These are phyloP conservation scores for Excalfactoria chinensis DNA, from an alignment of 2,113 vertebrate species.

Conservation along the genomic window DNA sequence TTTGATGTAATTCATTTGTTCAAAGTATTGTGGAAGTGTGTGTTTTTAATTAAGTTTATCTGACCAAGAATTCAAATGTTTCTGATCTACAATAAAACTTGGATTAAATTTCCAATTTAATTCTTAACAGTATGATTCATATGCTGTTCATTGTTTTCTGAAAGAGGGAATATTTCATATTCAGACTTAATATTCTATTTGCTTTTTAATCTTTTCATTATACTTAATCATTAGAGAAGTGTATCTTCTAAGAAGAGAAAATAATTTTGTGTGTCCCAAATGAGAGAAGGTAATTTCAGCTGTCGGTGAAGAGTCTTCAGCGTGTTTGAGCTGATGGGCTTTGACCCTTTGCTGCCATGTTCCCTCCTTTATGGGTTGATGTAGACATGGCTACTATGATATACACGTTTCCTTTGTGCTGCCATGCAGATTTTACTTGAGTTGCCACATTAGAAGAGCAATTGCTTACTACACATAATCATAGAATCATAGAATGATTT, in stretches of 20 bases:
- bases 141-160: conserved; percentile 18
- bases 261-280: not conserved
- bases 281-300: not conserved
- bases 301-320: not conserved
- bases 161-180: conserved; percentile 14
- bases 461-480: not conserved
- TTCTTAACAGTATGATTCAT: conserved; percentile 31
- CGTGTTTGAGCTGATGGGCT: not conserved
- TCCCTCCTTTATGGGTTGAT: not conserved
- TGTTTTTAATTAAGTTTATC: conserved; percentile 68
- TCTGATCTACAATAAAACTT: conserved; percentile 53
- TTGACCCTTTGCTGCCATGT: not conserved
- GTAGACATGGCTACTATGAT: not conserved
- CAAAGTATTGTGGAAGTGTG: conserved; percentile 19
- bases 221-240: not conserved
- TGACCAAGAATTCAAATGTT: conserved; percentile 59
- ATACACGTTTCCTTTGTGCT: not conserved
- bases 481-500: no score
- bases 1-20: conserved; percentile 67
- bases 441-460: not conserved
- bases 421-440: not conserved
- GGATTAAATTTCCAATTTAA: conserved; percentile 56
- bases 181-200: conserved; percentile 7
- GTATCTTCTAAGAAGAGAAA: not conserved
- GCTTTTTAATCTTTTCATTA: conserved; percentile 17